A percentile compares a stretch with the other conserved stretches of the same genome.
These are phyloP conservation scores for Lasioglossum morio DNA, from an alignment of 2,888 invertebrate genomes.

Conservation along the genomic window DNA sequence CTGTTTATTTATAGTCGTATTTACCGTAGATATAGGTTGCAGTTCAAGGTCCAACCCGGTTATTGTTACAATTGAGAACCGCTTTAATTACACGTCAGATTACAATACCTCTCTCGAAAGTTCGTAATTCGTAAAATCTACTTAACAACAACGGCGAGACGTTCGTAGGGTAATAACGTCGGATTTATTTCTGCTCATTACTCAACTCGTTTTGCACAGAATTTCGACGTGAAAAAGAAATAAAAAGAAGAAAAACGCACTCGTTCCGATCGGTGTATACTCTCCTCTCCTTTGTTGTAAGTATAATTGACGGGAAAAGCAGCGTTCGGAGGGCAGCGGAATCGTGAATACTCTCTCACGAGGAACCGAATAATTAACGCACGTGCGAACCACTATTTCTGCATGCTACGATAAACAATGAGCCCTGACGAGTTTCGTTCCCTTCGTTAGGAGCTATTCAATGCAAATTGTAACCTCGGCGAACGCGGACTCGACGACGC, in stretches of 20 bases:
- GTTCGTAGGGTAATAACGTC: neutral
- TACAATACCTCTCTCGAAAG: neutral
- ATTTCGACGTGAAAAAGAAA: neutral
- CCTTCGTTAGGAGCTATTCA: conserved; percentile 40
- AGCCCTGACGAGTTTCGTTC: neutral
- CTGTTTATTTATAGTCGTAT: conserved; percentile 8
- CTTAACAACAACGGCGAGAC: neutral
- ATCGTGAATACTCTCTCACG: neutral
- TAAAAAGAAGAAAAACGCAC: neutral
- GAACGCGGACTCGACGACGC: conserved; percentile 4
- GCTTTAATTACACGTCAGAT: neutral
- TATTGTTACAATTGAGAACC: conserved; percentile 9
- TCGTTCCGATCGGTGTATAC: neutral
- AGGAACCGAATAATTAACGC: conserved; percentile 7
- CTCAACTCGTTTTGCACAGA: neutral
- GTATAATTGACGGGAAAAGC: neutral
- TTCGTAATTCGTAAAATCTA: neutral
- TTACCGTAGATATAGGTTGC: conserved; percentile 7
- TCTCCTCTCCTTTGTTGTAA: neutral
- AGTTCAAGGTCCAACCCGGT: conserved; percentile 4
- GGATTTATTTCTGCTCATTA: neutral
- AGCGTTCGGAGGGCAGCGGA: neutral
- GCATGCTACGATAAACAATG: conserved; percentile 41
- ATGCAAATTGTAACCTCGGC: conserved; percentile 52
- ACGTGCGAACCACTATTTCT: conserved; percentile 22